Percentiles rank a stretch among this genome's conserved stretches.
These are phyloP conservation scores for Clupea harengus DNA, from an alignment of 2,113 vertebrate genomes.

Conservation along the genomic window DNA sequence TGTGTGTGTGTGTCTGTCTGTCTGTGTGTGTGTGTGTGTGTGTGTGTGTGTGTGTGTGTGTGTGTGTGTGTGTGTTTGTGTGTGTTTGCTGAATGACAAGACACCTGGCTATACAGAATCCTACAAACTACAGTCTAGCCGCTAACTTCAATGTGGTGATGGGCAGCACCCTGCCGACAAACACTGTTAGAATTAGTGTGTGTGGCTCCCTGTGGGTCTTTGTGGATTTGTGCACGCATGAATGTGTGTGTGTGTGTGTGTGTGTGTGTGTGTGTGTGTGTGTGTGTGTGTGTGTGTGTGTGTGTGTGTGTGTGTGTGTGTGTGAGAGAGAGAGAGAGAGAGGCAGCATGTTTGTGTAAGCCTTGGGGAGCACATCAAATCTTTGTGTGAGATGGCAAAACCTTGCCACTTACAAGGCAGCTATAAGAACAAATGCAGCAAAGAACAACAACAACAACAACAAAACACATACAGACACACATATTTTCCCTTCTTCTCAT, in stretches of 20 bases:
- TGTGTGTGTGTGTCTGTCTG: neutral
- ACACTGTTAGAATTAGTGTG: neutral
- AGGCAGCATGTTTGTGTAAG: neutral
- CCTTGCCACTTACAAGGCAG: neutral
- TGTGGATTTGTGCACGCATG: too few species aligned
- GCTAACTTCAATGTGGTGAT: neutral
- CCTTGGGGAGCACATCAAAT: neutral
- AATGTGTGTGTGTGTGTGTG: neutral
- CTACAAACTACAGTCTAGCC: neutral
- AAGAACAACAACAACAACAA: neutral
- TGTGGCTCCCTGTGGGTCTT: too few species aligned
- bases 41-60: neutral
- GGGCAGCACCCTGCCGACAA: neutral
- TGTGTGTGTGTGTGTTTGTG: slow-evolving; percentile 15
- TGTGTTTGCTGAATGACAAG: neutral
- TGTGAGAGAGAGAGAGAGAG: neutral
- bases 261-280: neutral
- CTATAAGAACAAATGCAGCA: neutral
- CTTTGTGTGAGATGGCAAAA: neutral
- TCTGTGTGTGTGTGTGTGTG: neutral
- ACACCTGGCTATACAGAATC: too few species aligned
- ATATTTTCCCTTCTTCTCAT: too few species aligned
- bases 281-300: neutral
- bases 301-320: neutral
- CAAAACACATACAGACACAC: neutral